Conservation (phyloP, 2,888 invertebrate species). For the Octodonta nipae region DNA sequence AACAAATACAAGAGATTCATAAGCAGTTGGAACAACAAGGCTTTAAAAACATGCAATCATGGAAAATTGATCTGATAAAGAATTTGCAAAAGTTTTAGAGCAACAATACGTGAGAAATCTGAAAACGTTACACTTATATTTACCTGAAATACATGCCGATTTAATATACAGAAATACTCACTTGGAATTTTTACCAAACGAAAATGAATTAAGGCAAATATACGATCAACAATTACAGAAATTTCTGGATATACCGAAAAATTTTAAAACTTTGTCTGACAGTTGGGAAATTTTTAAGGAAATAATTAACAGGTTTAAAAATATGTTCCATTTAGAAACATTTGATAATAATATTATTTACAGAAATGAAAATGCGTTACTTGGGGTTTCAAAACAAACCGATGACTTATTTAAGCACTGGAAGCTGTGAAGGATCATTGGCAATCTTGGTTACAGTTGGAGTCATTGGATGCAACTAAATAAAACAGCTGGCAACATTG, state of each 20-base stretch:
- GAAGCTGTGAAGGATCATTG: slow-evolving; percentile 52
- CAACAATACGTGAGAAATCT: slow-evolving; percentile 78
- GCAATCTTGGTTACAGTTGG: slow-evolving; percentile 63
- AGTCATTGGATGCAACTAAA: slow-evolving; percentile 63
- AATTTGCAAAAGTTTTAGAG: slow-evolving; percentile 83
- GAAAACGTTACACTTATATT: slow-evolving; percentile 70
- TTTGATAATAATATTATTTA: too few relatives aligned
- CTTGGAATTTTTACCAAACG: slow-evolving; percentile 69
- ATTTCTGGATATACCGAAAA: slow-evolving; percentile 76
- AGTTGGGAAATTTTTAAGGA: slow-evolving; percentile 47
- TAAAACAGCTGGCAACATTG: slow-evolving; percentile 62
- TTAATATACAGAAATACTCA: slow-evolving; percentile 52
- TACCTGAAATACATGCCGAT: slow-evolving; percentile 82
- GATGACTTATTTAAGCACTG: slow-evolving; percentile 58
- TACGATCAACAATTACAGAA: slow-evolving; percentile 84
- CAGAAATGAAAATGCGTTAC: slow-evolving; percentile 63
- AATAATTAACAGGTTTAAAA: slow-evolving; percentile 48
- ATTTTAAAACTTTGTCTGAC: slow-evolving; percentile 65
- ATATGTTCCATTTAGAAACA: not conserved
- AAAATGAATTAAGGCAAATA: slow-evolving; percentile 75
- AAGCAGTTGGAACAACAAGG: slow-evolving; percentile 49
- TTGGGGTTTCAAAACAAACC: slow-evolving; percentile 59
- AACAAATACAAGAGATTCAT: slow-evolving; percentile 71
- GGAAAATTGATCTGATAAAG: slow-evolving; percentile 89
- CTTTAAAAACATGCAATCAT: slow-evolving; percentile 71